Evolutionary conservation across 1,140 invertebrate genomes (phyloP), one percentile per base, ranked within the genome.

Genomic region (Ips nitidus): DNA sequence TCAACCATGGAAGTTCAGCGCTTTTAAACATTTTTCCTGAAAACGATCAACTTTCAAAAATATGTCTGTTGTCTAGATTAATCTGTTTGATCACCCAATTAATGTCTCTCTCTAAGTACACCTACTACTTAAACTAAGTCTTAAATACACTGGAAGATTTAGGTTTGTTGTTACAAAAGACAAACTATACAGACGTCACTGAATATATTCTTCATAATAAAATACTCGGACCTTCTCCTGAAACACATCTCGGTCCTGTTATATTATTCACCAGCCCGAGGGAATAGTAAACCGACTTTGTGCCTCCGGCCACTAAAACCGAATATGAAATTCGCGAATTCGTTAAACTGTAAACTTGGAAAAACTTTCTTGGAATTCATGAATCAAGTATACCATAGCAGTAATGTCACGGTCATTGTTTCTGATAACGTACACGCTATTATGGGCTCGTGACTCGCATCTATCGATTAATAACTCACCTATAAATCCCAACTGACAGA

Each of bases 21-120:
- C 91, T 92, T 79, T 93, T 92, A 81, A 98, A 97, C 84, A 98
- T 87, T 85, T 98, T 98, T 5, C 93, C 92, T 92, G 76, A 60
- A 84, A 84, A 56, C 5, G 38, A 69, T n/a, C 22, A 22, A 22
- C 22, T 74, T 76, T 75, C 73, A 67, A 52, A 72, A 62, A 64
- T 38, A 47, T 60, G n/a, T n/a, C n/a, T n/a, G 22, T 22, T 22
- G 22, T 22, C 22, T 22, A 22, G 22, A 22, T 22, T 22, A 0
- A 22, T 22, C 22, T 22, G 22, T 22, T 22, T 22, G 22, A 22
- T 22, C 22, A 22, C 22, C 22, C 22, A 22, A 22, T 22, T 22
- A 22, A 22, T 22, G 22, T 22, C 22, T 22, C 22, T 22, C 22
- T 22, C 22, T 0, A 22, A 22, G 22, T 22, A 22, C 22, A 22